Base-by-base conservation (phyloP, 2,797 vertebrate genomes). In the Iguana delicatissima region DNA sequence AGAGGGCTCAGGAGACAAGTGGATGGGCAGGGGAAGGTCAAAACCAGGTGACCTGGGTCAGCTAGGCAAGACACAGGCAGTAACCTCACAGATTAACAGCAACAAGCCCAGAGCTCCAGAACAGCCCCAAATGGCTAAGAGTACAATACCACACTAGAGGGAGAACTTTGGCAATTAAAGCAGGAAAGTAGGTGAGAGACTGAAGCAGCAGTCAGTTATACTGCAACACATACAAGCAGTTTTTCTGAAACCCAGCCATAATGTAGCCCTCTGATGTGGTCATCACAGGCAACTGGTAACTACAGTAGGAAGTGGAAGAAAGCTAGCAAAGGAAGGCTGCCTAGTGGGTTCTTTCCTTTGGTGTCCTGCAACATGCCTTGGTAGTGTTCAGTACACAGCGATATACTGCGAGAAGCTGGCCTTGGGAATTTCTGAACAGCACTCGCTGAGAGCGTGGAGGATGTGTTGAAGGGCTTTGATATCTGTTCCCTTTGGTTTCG, bases 321-420 rank as follows among this genome's bases (percentile, higher is more conserved):
- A 59, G 38, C 55, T 26, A 84, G 26, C 32, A 72, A 81, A 73
- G 16, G 35, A 69, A 67, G 5, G 32, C 64, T 22, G 35, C 32
- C 38, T 16, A 77, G 26, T 14, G 35, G 32, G 73, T 73, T 24
- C 2, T 32, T 67, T 79, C 62, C 59, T 12, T 18, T 46, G 57
- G 6, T 59, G 16, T 26, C 22, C 50, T n/a, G 12, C 73, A 9
- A 97, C 97, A 97, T 96, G 98, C 99, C 98, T 97, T 97, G 46
- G 95, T 96, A 76, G 96, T 92, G 79, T 96, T 96, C 90, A 99
- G 96, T 81, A 98, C 96, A 6, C 98, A 98, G 93, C 98, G 98
- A 92, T 98, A 98, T 4, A 96, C 94, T 0, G 97, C 97, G 38
- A 99, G 96, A 94, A 98, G 98, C 91, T 98, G 98, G 93, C 98